phyloP scores from a whole-genome alignment of 2,797 vertebrate genomes.

The Neosilurus mollespiculum region DNA sequence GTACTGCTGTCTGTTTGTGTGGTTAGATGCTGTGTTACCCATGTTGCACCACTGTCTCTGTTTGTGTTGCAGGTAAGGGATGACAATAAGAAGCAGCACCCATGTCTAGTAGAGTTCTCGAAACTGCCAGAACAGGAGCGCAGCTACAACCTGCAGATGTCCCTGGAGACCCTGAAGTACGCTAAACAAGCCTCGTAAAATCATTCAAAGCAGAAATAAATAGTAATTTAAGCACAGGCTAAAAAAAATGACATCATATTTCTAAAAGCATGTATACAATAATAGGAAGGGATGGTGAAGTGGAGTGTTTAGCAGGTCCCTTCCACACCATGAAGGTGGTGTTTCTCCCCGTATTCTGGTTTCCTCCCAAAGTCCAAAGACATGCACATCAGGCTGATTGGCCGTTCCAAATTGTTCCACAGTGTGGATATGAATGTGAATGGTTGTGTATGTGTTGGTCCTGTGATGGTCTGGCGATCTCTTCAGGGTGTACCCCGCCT shows the following conservation, averaged over 20 bases:
- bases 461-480: no score
- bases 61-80: conserved; percentile 82
- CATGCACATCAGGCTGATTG: no score
- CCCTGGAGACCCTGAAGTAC: conserved; percentile 93
- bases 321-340: no score
- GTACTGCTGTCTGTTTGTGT: background rate
- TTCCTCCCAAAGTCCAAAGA: no score
- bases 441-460: no score
- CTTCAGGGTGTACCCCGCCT: no score
- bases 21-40: background rate
- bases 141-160: conserved; percentile 97
- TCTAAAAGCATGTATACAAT: no score
- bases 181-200: conserved; percentile 36
- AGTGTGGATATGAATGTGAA: no score
- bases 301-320: no score
- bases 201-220: background rate
- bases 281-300: no score
- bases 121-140: conserved; percentile 92
- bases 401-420: no score
- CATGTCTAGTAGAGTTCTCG: conserved; percentile 91
- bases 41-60: background rate
- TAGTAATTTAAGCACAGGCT: background rate
- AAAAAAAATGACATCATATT: background rate
- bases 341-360: no score
- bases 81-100: conserved; percentile 93